A percentile compares a stretch with the other conserved stretches of the same genome.
Evolutionary conservation across 2,797 vertebrate genomes (phyloP).

Genomic region (Uromys caudimaculatus): DNA sequence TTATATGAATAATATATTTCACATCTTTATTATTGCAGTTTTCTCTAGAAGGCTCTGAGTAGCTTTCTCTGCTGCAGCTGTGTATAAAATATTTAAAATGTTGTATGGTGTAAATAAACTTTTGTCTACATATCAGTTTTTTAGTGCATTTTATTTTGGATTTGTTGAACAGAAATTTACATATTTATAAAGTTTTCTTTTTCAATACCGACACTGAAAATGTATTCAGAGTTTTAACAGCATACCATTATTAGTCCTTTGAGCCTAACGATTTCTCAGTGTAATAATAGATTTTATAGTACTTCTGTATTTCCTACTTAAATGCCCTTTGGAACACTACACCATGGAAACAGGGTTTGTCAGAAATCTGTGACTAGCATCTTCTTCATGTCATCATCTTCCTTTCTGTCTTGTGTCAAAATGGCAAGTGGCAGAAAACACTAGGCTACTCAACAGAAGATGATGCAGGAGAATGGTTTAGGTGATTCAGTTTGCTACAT

Average conservation of each 20-base stretch:
- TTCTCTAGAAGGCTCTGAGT: slow-evolving; percentile 98
- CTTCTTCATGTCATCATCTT: slow-evolving; percentile 72
- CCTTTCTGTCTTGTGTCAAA: slow-evolving; percentile 69
- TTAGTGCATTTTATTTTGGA: slow-evolving; percentile 97
- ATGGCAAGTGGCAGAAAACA: slow-evolving; percentile 73
- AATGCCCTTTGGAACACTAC: slow-evolving; percentile 74
- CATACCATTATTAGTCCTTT: slow-evolving; percentile 80
- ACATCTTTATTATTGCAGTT: slow-evolving; percentile 99
- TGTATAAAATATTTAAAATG: slow-evolving; percentile 99
- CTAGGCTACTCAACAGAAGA: slow-evolving; percentile 60
- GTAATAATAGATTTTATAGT: slow-evolving; percentile 80
- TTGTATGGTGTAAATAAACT: slow-evolving; percentile 99
- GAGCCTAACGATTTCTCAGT: slow-evolving; percentile 83
- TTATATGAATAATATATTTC: slow-evolving; percentile 99
- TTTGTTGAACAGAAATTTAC: slow-evolving; percentile 85
- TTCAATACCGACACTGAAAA: slow-evolving; percentile 81
- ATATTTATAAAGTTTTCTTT: slow-evolving; percentile 86
- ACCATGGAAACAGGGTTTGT: slow-evolving; percentile 77
- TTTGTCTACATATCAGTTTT: slow-evolving; percentile 99
- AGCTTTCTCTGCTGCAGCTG: slow-evolving; percentile 99
- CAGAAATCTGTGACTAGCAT: slow-evolving; percentile 72
- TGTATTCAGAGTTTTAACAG: slow-evolving; percentile 82
- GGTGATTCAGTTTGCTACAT: slow-evolving; percentile 61
- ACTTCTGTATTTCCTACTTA: slow-evolving; percentile 82
- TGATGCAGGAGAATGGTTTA: slow-evolving; percentile 64